Evolutionary conservation across 2,797 vertebrate species (phyloP), one percentile per base, ranked within the genome.

Genomic region (Hylomyscus alleni): DNA sequence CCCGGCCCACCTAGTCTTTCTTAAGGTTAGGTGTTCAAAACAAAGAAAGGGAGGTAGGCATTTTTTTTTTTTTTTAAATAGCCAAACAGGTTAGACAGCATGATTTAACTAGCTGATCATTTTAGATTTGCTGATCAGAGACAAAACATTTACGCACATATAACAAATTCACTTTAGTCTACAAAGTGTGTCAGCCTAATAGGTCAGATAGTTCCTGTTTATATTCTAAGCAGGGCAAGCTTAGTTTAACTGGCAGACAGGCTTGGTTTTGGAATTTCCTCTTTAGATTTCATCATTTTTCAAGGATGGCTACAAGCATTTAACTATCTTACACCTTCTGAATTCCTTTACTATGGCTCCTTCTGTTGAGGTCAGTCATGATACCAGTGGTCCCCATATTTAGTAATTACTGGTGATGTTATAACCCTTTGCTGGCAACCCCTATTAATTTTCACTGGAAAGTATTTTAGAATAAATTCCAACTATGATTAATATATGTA

Each of bases 381-480:
- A 20, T 37, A 84, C 19, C 47, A 67, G 54, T 7, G 14, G 77
- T 60, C 8, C 58, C 15, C 2, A 58, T 67, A 82, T 31, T 60
- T 77, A 73, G 17, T 94, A 75, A 89, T 0, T 89, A 24, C 34
- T 77, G 31, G 40, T 9, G 20, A 6, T 19, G 50, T 77, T 76
- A 85, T 44, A 84, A 82, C 44, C 26, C 40, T 54, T 54, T 54
- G 72, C 31, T 73, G 34, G 37, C 8, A 19, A 91, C 26, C 44
- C 34, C 2, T 73, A 62, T 52, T 73, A 40, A 58, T 93, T 92
- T 77, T 81, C 34, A 92, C 62, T 75, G 12, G 8, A 29, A 95
- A 82, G 40, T 77, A 88, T 90, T 90, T 92, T 91, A 90, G 94
- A 95, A 44, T 14, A 84, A 97, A 94, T 34, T 89, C 58, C 34